Percentiles rank a stretch among this genome's conserved stretches.
phyloP scores from a whole-genome alignment of 2,888 invertebrate genomes.

The Alcis repandata region DNA sequence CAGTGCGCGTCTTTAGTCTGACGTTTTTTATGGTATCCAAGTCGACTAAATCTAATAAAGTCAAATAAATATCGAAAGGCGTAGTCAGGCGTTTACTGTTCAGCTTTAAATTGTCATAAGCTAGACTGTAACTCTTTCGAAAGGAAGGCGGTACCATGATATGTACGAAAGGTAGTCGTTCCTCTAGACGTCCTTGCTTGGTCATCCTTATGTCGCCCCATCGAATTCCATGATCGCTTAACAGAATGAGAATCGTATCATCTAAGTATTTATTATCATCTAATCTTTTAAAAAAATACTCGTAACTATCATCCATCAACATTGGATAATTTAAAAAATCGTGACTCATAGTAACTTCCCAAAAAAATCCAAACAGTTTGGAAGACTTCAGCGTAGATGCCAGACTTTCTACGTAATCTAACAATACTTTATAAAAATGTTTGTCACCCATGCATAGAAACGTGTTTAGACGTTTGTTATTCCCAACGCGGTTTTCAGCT shows the following conservation, averaged over 20 bases:
- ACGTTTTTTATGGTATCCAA: slow-evolving; percentile 76
- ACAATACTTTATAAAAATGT: slow-evolving; percentile 89
- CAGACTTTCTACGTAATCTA: slow-evolving; percentile 90
- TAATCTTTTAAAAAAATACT: slow-evolving; percentile 85
- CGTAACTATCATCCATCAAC: slow-evolving; percentile 89
- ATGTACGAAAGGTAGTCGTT: slow-evolving; percentile 93
- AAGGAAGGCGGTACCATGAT: slow-evolving; percentile 92
- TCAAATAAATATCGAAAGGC: slow-evolving; percentile 94
- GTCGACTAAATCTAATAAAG: slow-evolving; percentile 89
- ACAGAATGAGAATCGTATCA: slow-evolving; percentile 89
- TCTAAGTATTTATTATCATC: slow-evolving; percentile 85
- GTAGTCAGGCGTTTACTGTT: slow-evolving; percentile 92
- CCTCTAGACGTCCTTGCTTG: slow-evolving; percentile 95
- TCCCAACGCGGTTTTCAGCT: slow-evolving; percentile 89
- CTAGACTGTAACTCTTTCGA: slow-evolving; percentile 85
- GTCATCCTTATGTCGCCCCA: slow-evolving; percentile 94
- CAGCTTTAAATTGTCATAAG: slow-evolving; percentile 87
- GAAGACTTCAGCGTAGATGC: slow-evolving; percentile 85
- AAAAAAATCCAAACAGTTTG: slow-evolving; percentile 93
- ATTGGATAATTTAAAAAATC: slow-evolving; percentile 93
- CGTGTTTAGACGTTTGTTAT: slow-evolving; percentile 88
- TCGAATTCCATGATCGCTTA: slow-evolving; percentile 97
- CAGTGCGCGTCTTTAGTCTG: slow-evolving; percentile 67
- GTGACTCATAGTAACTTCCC: slow-evolving; percentile 94
- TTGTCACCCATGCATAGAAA: slow-evolving; percentile 90